Base-by-base conservation (phyloP, 2,797 vertebrate genomes). In the Danionella dracula region DNA sequence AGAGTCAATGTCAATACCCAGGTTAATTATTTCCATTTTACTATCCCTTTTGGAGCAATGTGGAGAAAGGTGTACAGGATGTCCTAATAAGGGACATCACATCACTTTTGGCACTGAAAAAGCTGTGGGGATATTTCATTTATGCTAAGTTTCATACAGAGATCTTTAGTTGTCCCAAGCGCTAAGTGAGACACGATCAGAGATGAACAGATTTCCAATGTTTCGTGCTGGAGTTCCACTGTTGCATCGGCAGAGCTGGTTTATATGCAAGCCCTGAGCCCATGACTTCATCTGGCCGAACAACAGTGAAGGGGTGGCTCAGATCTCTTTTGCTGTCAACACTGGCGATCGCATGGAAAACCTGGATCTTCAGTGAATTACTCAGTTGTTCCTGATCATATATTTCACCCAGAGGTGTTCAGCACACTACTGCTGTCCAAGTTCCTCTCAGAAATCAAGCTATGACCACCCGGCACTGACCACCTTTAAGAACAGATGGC, bases 311-410 rank as follows among this genome's bases (percentile, higher is more conserved):
- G 79, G 63, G 66, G 42, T 29, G 73, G 41, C 41, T 64, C 54
- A 72, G 51, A 16, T 48, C 50, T 40, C 38, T 48, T 48, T 49
- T 58, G 16, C 37, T 48, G 58, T 56, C 62, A 66, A 67, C 50
- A 68, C 17, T 66, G 53, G 49, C 42, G n/a, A 60, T 31, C 23
- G 73, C 64, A 70, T 63, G 5, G 13, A 64, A 70, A 74, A 71
- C 50, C 76, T 21, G 72, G 70, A 54, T 71, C 53, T 45, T 27
- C 46, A 19, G 37, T 41, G 23, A 32, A 21, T 66, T 66, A 17
- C 60, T 46, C 64, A 61, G 49, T 71, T 81, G 72, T 67, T 74
- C 34, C 64, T 75, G 75, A 66, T 76, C 71, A 69, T 74, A 59
- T 65, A 70, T 74, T 72, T 55, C 64, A 29, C 4, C 3, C 40